These are phyloP conservation scores for Penaeus monodon DNA, from an alignment of 2,888 invertebrate genomes.

Conservation along the genomic window DNA sequence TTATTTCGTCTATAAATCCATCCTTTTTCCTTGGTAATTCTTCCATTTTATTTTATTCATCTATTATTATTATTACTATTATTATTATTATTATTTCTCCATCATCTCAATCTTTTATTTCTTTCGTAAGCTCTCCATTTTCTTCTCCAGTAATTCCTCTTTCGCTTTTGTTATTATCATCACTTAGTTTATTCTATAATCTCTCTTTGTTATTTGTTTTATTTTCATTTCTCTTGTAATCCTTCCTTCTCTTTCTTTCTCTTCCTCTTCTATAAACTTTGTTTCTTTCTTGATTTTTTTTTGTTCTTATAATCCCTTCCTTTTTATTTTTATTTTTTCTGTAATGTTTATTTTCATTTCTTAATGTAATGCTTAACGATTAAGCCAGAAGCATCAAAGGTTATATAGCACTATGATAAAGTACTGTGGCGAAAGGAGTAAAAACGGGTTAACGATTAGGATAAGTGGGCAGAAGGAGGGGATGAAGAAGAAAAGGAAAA, in stretches of 20 bases:
- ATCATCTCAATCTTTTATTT: neutral
- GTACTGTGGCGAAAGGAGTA: too few relatives aligned
- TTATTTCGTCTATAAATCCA: neutral
- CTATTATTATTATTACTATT: neutral
- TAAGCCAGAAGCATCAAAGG: too few relatives aligned
- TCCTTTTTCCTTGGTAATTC: neutral
- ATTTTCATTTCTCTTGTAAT: neutral
- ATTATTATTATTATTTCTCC: neutral
- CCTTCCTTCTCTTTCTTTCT: neutral
- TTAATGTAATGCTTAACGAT: too few relatives aligned
- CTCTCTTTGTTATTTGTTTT: neutral
- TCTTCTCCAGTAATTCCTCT: neutral
- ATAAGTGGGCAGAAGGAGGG: too few relatives aligned
- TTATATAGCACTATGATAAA: too few relatives aligned
- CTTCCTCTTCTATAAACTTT: too few relatives aligned
- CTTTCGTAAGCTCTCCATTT: neutral
- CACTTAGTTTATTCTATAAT: neutral
- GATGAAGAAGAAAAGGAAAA: too few relatives aligned
- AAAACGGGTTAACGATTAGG: too few relatives aligned
- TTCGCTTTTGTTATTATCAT: neutral
- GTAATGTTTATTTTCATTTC: too few relatives aligned
- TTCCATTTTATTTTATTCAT: neutral
- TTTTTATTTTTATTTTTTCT: too few relatives aligned
- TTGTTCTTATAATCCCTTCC: too few relatives aligned
- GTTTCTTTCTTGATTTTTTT: too few relatives aligned